Evolutionary conservation across 1,140 invertebrate genomes (phyloP).

Genomic region (Frieseomelitta varia): DNA sequence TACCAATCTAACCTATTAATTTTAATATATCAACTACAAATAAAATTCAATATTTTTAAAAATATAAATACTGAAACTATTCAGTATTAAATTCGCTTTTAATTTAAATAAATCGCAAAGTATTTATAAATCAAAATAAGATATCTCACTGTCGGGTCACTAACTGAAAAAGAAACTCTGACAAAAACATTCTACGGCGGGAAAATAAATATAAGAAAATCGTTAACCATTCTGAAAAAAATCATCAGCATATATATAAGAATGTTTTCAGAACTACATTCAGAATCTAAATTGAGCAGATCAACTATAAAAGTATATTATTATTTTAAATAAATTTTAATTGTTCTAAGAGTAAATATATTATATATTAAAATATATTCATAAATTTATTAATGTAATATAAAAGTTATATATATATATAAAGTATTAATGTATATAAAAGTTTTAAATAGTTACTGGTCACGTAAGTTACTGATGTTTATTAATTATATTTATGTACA

Average conservation of each 20-base stretch:
- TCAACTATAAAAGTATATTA: neutral
- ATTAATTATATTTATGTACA: too few species aligned
- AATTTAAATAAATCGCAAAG: neutral
- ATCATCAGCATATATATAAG: neutral
- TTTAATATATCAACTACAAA: neutral
- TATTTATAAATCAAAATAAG: neutral
- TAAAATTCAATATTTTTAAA: neutral
- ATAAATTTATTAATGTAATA: neutral
- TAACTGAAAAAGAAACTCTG: neutral
- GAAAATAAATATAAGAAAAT: neutral
- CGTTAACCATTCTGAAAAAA: neutral
- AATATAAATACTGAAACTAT: too few species aligned
- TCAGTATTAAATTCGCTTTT: neutral
- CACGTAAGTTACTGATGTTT: too few species aligned
- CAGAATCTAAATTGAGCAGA: neutral
- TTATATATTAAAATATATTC: too few species aligned
- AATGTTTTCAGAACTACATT: too few species aligned
- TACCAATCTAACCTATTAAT: neutral
- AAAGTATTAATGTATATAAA: neutral
- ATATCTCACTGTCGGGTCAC: neutral
- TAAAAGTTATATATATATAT: too few species aligned
- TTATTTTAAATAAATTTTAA: too few species aligned
- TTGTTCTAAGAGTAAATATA: too few species aligned
- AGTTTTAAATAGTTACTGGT: too few species aligned
- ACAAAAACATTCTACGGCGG: neutral